Conservation (phyloP, 2,888 invertebrate genomes). For the Acanthococcus lagerstroemiae region DNA sequence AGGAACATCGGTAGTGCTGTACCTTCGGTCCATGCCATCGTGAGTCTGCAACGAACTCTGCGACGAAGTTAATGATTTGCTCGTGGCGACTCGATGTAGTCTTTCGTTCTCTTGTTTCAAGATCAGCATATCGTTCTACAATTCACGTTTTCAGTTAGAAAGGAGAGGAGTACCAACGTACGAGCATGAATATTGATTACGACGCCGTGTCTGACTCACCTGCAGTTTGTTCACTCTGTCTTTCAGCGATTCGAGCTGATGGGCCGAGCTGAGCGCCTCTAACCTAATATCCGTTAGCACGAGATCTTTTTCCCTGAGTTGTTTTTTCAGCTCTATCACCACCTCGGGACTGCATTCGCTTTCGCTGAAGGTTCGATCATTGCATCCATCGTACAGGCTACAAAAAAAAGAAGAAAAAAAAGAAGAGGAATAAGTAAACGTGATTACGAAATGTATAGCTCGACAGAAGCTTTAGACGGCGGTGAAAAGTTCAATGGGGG, state of each 20-base stretch:
- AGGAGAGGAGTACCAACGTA: neutral
- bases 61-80: constrained; percentile 48
- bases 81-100: constrained; percentile 70
- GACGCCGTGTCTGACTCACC: constrained; percentile 48
- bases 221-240: constrained; percentile 96
- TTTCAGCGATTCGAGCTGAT: constrained; percentile 89
- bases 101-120: constrained; percentile 94
- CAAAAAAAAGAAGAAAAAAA: too few relatives aligned
- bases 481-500: too few relatives aligned
- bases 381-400: constrained; percentile 33
- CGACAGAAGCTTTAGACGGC: too few relatives aligned
- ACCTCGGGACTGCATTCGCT: constrained; percentile 41
- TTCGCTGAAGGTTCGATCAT: constrained; percentile 34
- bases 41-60: constrained; percentile 45
- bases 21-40: constrained; percentile 34
- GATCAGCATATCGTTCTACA: constrained; percentile 85
- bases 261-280: constrained; percentile 92
- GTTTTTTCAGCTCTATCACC: constrained; percentile 76
- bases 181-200: too few relatives aligned
- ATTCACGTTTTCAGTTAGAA: neutral
- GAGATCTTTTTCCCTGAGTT: constrained; percentile 89
- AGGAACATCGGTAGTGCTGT: constrained; percentile 24
- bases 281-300: constrained; percentile 91
- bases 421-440: too few relatives aligned
- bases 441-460: too few relatives aligned